phyloP scores from a whole-genome alignment of 2,888 invertebrate species.

The Allolobophora icterica region DNA sequence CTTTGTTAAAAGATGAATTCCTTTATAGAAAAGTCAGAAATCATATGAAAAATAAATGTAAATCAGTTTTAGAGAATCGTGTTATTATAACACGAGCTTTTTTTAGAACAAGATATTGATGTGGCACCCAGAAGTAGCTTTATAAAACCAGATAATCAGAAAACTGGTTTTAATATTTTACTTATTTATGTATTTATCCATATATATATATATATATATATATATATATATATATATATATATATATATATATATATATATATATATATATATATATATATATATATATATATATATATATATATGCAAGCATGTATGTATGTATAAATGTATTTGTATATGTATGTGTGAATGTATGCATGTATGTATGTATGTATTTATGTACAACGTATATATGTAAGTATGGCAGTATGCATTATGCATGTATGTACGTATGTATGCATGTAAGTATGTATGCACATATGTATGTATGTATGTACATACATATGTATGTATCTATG shows the following conservation, averaged over 20 bases:
- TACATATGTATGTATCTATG: background rate
- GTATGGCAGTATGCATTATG: no score
- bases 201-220: background rate
- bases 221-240: background rate
- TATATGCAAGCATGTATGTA: background rate
- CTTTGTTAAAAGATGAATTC: no score
- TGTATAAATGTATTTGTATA: background rate
- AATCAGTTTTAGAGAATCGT: no score
- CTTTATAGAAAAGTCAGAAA: no score
- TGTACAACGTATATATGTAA: background rate
- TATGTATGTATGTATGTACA: background rate
- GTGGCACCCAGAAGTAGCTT: no score
- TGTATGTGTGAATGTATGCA: slow-evolving; percentile 12
- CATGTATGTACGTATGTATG: slow-evolving; percentile 7
- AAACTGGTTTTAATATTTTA: background rate
- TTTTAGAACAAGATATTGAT: no score
- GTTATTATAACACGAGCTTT: no score
- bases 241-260: slow-evolving; percentile 7
- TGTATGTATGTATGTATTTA: no score
- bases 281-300: background rate
- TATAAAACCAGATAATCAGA: no score
- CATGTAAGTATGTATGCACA: background rate
- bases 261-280: no score
- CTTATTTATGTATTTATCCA: slow-evolving; percentile 1
- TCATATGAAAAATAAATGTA: no score